These are phyloP conservation scores for Globodera rostochiensis DNA, from an alignment of 1,140 invertebrate genomes.

Conservation along the genomic window DNA sequence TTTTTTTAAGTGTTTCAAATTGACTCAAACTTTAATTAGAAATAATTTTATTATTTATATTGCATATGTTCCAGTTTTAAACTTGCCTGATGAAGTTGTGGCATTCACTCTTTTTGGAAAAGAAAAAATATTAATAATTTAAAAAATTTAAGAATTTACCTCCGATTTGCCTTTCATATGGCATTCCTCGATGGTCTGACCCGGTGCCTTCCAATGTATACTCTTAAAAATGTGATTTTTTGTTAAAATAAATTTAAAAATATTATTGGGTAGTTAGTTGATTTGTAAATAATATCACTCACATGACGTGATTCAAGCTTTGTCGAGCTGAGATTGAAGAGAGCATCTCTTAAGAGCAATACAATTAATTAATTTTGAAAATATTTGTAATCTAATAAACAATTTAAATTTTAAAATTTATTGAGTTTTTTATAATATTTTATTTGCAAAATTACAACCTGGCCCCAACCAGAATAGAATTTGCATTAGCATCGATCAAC, in stretches of 20 bases:
- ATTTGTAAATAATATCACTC: background rate
- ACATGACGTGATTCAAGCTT: constrained; percentile 48
- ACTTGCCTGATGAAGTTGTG: constrained; percentile 77
- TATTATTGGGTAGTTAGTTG: background rate
- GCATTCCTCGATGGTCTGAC: constrained; percentile 80
- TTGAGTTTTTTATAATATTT: no score
- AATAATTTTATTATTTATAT: no score
- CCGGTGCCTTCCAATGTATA: constrained; percentile 81
- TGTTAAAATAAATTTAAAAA: background rate
- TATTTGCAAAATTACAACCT: constrained; percentile 71
- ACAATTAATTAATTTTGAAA: constrained; percentile 15
- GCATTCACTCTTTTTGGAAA: constrained; percentile 79
- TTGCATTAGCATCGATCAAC: constrained; percentile 81
- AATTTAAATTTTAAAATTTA: no score
- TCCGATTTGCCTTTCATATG: constrained; percentile 82
- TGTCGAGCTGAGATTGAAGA: constrained; percentile 57
- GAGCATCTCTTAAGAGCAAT: constrained; percentile 51
- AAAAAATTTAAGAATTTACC: constrained; percentile 63
- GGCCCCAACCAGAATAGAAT: constrained; percentile 85
- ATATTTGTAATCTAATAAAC: background rate
- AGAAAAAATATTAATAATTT: constrained; percentile 27
- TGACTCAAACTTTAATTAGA: no score
- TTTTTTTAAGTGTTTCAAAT: no score
- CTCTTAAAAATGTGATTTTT: constrained; percentile 70
- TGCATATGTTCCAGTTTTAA: no score